phyloP scores from a whole-genome alignment of 92 coral and sea anemone genomes.

The Palythoa grandiflora region DNA sequence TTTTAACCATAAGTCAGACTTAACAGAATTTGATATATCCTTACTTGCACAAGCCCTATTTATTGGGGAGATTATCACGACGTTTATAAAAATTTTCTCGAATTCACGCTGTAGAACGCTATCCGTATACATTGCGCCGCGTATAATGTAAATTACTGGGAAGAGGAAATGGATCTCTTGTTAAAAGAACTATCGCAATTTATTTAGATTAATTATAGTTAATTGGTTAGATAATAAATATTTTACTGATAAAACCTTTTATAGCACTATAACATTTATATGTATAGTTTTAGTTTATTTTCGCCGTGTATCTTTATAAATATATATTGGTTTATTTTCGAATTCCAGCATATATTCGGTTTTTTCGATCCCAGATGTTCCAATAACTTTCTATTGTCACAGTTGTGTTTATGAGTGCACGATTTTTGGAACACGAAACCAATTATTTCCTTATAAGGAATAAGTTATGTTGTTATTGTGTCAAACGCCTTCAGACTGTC shows the following conservation, averaged over 20 bases:
- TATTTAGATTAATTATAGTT: not conserved
- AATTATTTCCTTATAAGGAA: slow-evolving; percentile 4
- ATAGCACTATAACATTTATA: not conserved
- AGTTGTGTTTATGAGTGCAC: not conserved
- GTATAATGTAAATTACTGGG: not conserved
- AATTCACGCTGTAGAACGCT: no score
- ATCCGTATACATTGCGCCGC: not conserved
- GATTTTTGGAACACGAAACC: slow-evolving; percentile 20
- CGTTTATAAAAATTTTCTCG: no score
- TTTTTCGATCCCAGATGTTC: not conserved
- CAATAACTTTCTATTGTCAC: not conserved
- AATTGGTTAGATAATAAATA: not conserved
- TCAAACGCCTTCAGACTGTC: slow-evolving; percentile 7
- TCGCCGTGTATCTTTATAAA: not conserved
- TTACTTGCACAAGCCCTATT: no score
- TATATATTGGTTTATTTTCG: not conserved
- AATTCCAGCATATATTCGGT: not conserved
- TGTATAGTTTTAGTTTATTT: not conserved
- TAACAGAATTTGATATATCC: no score
- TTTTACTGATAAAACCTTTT: not conserved
- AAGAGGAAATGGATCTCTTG: not conserved
- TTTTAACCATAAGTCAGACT: no score
- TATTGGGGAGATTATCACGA: no score
- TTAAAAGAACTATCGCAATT: not conserved
- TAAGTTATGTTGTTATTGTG: slow-evolving; percentile 15